Base-by-base conservation (phyloP, 2,113 vertebrate species). In the Caranx ignobilis region DNA sequence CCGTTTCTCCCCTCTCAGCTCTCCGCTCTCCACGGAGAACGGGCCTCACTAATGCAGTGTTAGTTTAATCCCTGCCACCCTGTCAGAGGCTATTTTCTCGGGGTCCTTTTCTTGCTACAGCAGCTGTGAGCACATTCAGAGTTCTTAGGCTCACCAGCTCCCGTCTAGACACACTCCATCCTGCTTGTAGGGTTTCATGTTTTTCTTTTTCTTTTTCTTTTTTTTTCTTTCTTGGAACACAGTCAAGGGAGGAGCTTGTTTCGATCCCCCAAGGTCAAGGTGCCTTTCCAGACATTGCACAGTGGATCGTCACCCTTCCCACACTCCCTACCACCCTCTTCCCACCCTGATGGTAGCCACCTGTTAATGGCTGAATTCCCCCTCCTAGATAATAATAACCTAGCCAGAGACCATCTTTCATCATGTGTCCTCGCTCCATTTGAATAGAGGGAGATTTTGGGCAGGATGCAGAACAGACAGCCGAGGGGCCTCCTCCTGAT, bases 21-120 rank as follows among this genome's bases (percentile, higher is more conserved):
- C 66, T 39, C 21, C 18, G 13, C 54, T 86, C 73, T 69, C 79
- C 75, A 62, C 70, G 61, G 75, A 87, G 70, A 76, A 37, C 5
- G n/a, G 67, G 63, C 37, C 79, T 87, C 65, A 67, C 83, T 90
- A 87, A 91, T 87, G 80, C 71, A 73, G 77, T 90, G 80, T 88
- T 90, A 43, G 88, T 93, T 93, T 89, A 93, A 92, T 91, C 91
- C 84, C 79, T 69, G 74, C 86, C 85, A 80, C 73, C 37, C 82
- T 91, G 87, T 89, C 90, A 72, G 69, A 87, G 79, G 69, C 81
- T 87, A 68, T 92, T 90, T 87, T 88, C 84, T 79, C 31, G 16
- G 41, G 65, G 35, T 78, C 48, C 52, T 71, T 70, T 82, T 77
- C 45, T 54, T 39, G 34, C 68, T 75, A 60, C 71, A 66, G 57